Percentiles rank a stretch among this genome's conserved stretches.
Evolutionary conservation across 2,888 invertebrate genomes (phyloP).

Genomic region (Hipparchia sbordonii): DNA sequence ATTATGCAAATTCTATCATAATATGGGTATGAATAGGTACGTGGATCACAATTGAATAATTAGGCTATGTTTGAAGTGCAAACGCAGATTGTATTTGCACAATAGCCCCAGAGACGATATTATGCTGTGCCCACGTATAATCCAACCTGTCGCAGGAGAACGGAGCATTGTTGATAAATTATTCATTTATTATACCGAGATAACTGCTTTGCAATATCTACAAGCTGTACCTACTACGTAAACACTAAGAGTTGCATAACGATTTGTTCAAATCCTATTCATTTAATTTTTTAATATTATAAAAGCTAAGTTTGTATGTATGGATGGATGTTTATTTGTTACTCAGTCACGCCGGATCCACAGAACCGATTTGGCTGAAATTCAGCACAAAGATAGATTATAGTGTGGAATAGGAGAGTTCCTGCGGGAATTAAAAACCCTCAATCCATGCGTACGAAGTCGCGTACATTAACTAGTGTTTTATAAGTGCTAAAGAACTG

Average conservation of each 20-base stretch:
- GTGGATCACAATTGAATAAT: constrained; percentile 64
- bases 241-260: not conserved
- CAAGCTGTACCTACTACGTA: not conserved
- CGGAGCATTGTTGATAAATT: constrained; percentile 29
- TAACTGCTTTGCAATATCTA: constrained; percentile 23
- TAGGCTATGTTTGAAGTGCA: constrained; percentile 64
- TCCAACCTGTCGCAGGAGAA: constrained; percentile 26
- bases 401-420: too few species aligned
- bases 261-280: not conserved
- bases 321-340: too few species aligned
- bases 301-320: too few species aligned
- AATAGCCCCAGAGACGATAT: constrained; percentile 39
- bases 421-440: too few species aligned
- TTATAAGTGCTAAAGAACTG: not conserved
- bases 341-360: too few species aligned
- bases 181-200: constrained; percentile 31
- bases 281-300: too few species aligned
- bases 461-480: not conserved
- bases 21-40: constrained; percentile 22
- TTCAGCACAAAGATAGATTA: too few species aligned
- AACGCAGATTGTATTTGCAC: constrained; percentile 62
- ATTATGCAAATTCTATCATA: constrained; percentile 38
- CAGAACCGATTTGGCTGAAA: too few species aligned
- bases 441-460: too few species aligned
- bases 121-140: constrained; percentile 26